These are phyloP conservation scores for Callaeas wilsoni DNA, from an alignment of 2,113 vertebrate species.

Conservation along the genomic window DNA sequence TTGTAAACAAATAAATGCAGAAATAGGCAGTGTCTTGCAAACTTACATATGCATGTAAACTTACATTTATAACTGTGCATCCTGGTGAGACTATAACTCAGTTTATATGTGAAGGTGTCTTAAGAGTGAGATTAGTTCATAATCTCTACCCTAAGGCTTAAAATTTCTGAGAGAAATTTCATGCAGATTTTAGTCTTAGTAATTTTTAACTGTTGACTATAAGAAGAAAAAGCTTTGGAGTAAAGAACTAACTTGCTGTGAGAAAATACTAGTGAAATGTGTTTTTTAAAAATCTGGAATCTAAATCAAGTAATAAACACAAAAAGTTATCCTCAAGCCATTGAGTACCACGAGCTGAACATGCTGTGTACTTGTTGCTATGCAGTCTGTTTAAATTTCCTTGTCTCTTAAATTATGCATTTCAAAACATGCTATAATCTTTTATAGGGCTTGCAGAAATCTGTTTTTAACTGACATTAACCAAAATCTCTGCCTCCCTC, in stretches of 20 bases:
- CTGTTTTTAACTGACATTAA: neutral
- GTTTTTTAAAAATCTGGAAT: neutral
- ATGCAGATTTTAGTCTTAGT: neutral
- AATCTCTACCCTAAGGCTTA: neutral
- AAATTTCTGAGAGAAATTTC: neutral
- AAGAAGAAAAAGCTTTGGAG: neutral
- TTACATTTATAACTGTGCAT: neutral
- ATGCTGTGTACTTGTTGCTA: neutral
- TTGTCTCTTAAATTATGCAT: neutral
- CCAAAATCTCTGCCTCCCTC: neutral
- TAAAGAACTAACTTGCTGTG: neutral
- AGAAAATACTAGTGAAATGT: neutral
- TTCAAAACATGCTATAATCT: neutral
- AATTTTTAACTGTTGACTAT: neutral
- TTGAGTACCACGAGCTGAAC: neutral
- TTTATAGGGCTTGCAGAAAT: slow-evolving; percentile 45
- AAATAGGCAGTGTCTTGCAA: neutral
- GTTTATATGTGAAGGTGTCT: neutral
- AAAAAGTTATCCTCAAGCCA: neutral
- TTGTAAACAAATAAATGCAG: neutral
- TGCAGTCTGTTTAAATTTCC: neutral
- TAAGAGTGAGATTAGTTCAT: neutral
- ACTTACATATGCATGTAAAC: too few species aligned
- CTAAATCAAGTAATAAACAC: neutral
- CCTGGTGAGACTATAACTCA: neutral